Evolutionary conservation across 2,113 vertebrate species (phyloP).

Genomic region (Neodon shergylaensis): DNA sequence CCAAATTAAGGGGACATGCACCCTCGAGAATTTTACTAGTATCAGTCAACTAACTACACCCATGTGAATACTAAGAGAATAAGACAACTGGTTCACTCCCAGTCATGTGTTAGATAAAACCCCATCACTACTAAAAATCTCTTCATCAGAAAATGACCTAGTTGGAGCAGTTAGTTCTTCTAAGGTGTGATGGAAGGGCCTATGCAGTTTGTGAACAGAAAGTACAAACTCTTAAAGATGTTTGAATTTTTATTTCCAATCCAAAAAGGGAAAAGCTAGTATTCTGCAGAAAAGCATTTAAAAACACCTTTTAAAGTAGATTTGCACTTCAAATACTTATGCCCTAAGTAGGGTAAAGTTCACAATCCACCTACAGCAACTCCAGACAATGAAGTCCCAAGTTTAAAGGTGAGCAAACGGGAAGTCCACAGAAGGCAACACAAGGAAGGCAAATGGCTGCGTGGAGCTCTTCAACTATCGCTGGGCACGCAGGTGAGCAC

Average conservation of each 20-base stretch:
- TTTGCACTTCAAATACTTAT: not conserved
- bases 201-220: not conserved
- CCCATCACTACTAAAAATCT: not conserved
- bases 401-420: not conserved
- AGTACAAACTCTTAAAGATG: not conserved
- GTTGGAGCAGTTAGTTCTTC: not conserved
- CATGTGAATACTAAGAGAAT: not conserved
- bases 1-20: not conserved
- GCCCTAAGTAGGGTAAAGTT: not conserved
- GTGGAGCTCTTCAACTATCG: not conserved
- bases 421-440: not conserved
- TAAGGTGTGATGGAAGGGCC: not conserved
- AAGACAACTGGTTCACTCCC: not conserved
- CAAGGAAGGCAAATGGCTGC: not conserved
- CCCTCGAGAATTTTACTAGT: not conserved
- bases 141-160: not conserved
- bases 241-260: constrained; percentile 10
- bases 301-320: constrained; percentile 18
- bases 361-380: not conserved
- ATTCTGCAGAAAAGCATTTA: not conserved
- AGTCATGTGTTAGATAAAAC: not conserved
- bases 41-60: not conserved
- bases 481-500: not conserved
- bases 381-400: not conserved
- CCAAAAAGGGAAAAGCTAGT: not conserved